Evolutionary conservation across 2,797 vertebrate genomes (phyloP), one percentile per base, ranked within the genome.

Genomic region (Eulemur mongoz): DNA sequence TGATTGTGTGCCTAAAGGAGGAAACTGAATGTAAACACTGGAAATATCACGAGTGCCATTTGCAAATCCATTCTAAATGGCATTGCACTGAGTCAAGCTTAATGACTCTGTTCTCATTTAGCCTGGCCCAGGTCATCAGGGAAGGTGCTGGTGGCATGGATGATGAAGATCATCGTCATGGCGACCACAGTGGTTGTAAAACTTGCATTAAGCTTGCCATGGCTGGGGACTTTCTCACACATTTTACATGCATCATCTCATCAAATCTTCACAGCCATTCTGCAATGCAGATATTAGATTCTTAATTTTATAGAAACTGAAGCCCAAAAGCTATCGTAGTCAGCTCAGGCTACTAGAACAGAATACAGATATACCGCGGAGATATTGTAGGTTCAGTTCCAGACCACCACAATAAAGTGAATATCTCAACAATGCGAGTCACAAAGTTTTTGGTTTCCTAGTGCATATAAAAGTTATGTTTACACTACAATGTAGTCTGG

Each of bases 121-220:
- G 27, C 3, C n/a, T 11, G 40, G 17, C 48, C 50, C 32, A 1
- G 20, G 52, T 67, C 87, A 27, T 83, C 63, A 9, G 57, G 79
- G 65, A 84, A 35, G 73, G 11, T 32, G 4, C 0, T 14, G n/a
- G 13, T 38, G 23, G n/a, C 32, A n/a, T 0, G 23, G 32, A 1
- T 85, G 43, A 69, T 52, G 65, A 25, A 27, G 22, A 2, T 27
- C 54, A 0, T 67, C 13, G 4, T 10, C 11, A 4, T 10, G 30
- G 22, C 25, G 61, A 17, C 52, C 35, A 23, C 17, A 13, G 9
- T 27, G 38, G 30, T 35, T 61, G 4, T 11, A 12, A 30, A 59
- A 25, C 0, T 5, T 11, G 7, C 8, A 1, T 90, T 13, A 12
- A 17, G 52, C 40, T 72, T 23, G 30, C 27, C 12, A 0, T 4